Evolutionary conservation across 2,797 vertebrate genomes (phyloP), one percentile per base, ranked within the genome.

Genomic region (Sparus aurata): DNA sequence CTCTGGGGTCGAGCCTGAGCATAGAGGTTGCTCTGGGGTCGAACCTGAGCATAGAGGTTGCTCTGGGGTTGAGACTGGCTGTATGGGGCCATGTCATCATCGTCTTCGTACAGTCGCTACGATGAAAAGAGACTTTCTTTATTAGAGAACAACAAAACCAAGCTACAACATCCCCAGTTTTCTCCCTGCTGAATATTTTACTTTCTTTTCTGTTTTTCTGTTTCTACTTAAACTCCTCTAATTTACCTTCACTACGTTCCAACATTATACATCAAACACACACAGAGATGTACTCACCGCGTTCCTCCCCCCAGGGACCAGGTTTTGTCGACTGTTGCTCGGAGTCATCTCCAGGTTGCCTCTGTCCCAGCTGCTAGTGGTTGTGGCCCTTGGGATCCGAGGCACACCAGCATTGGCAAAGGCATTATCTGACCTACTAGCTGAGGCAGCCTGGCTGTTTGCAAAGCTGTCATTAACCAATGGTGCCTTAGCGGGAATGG

Each of bases 301-400:
- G 65, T 79, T 86, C 38, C 20, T 67, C 41, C 57, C 74, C 2
- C 0, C 15, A 27, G 80, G 10, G 12, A 59, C 20, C 20, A 85
- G 54, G 58, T 85, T 90, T 30, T 88, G 88, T 38, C 49, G 58
- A 61, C 88, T 89, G 47, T 73, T 81, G 68, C 83, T 87, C 0
- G 63, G 76, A 30, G 50, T 69, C 91, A 93, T 92, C 86, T 94
- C 92, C 64, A 91, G 58, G 79, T 87, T 88, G 75, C 25, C 73
- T 34, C 41, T 85, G n/a, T 85, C 55, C 89, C 34, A 70, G 65
- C n/a, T 30, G 34, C 2, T 84, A 16, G 20, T 66, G 52, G 73
- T 1, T 18, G 73, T 73, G 62, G 91, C 94, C 60, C 93, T 69
- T 38, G 94, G 94, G 34, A 94, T 85, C 61, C 15, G 77, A 4